Evolutionary conservation across 2,113 vertebrate species (phyloP).

Genomic region (Hippocampus mohnikei): DNA sequence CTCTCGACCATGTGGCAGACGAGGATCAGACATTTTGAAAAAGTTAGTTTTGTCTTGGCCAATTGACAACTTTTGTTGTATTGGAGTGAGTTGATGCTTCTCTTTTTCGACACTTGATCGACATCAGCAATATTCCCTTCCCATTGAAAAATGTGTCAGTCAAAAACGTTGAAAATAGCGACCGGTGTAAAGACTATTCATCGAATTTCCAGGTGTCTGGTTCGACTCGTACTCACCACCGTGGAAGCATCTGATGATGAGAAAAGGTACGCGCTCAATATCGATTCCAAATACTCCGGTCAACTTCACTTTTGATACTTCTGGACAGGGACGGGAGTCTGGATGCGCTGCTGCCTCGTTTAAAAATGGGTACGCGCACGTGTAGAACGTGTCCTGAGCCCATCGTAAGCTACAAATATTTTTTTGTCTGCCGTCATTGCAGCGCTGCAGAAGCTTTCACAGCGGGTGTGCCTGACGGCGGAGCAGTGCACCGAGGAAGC

Average conservation of each 20-base stretch:
- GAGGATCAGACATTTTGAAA: no score
- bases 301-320: neutral
- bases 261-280: slow-evolving; percentile 57
- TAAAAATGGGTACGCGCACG: slow-evolving; percentile 78
- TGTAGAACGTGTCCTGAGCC: neutral
- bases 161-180: slow-evolving; percentile 63
- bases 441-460: slow-evolving; percentile 70
- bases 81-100: no score
- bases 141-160: slow-evolving; percentile 51
- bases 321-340: slow-evolving; percentile 67
- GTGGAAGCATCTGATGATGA: slow-evolving; percentile 62
- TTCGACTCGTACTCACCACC: slow-evolving; percentile 75
- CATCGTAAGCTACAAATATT: neutral
- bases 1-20: no score
- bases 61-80: no score
- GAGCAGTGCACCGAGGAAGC: slow-evolving; percentile 73
- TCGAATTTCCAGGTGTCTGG: slow-evolving; percentile 78
- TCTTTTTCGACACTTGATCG: no score
- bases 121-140: no score
- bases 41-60: neutral
- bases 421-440: slow-evolving; percentile 32
- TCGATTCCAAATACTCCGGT: neutral
- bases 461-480: slow-evolving; percentile 35
- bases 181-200: slow-evolving; percentile 51
- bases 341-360: slow-evolving; percentile 70